phyloP scores from a whole-genome alignment of 2,888 invertebrate species.

The Meandrusa payeni region DNA sequence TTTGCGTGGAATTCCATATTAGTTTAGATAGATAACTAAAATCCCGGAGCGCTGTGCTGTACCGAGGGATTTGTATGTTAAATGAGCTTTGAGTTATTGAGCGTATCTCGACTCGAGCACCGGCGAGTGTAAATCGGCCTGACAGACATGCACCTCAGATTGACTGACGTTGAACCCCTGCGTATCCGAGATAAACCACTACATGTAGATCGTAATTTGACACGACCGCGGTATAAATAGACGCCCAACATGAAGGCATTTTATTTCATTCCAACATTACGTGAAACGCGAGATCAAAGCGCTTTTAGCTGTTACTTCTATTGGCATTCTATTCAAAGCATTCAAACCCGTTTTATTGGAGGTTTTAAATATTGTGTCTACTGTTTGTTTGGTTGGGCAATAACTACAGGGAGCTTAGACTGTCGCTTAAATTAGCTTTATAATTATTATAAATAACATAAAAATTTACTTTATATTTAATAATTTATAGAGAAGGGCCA shows the following conservation, averaged over 20 bases:
- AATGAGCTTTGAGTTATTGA: constrained; percentile 67
- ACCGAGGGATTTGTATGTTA: constrained; percentile 51
- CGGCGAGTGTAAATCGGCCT: constrained; percentile 60
- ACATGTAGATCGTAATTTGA: constrained; percentile 37
- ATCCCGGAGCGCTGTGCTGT: constrained; percentile 7
- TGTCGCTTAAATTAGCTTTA: no score
- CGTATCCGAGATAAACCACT: constrained; percentile 52
- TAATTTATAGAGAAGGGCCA: no score
- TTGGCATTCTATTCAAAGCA: constrained; percentile 23
- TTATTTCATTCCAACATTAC: constrained; percentile 23
- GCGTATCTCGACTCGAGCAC: constrained; percentile 52
- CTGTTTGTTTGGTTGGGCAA: constrained; percentile 10
- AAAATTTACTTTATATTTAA: no score
- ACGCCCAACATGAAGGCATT: constrained; percentile 16
- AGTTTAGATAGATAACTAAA: no score
- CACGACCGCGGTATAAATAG: constrained; percentile 25
- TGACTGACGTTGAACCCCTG: constrained; percentile 64
- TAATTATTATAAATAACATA: no score
- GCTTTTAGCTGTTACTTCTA: constrained; percentile 18
- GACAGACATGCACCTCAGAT: constrained; percentile 61
- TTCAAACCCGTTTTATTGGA: constrained; percentile 20
- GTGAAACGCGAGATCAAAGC: constrained; percentile 25
- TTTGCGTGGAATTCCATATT: no score
- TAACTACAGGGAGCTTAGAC: no score
- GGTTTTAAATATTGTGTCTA: constrained; percentile 20